These are phyloP conservation scores for Caenorhabditis afra DNA, from an alignment of 2,888 invertebrate genomes.

Conservation along the genomic window DNA sequence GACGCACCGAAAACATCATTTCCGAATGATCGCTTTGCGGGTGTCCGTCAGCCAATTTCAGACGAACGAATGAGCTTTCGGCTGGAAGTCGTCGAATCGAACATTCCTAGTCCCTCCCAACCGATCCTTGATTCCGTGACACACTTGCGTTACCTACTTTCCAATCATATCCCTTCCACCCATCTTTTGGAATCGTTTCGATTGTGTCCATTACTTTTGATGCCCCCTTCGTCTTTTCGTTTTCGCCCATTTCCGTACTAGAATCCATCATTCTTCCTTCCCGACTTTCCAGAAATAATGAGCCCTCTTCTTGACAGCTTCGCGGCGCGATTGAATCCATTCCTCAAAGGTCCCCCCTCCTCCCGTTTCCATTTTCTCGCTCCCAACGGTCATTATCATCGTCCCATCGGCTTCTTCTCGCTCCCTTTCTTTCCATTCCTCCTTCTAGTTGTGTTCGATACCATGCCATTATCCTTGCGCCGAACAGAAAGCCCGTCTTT, in stretches of 20 bases:
- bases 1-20: slow-evolving; percentile 13
- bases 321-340: slow-evolving; percentile 35
- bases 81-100: no score
- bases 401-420: slow-evolving; percentile 31
- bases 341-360: slow-evolving; percentile 25
- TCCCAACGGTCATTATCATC: slow-evolving; percentile 52
- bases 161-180: slow-evolving; percentile 7
- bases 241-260: slow-evolving; percentile 8
- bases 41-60: no score
- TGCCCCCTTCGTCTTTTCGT: slow-evolving; percentile 10
- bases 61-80: no score
- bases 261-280: slow-evolving; percentile 45
- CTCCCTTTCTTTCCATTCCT: slow-evolving; percentile 20
- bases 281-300: slow-evolving; percentile 40
- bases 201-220: slow-evolving; percentile 24
- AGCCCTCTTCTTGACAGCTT: slow-evolving; percentile 29
- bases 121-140: no score
- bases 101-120: no score
- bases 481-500: slow-evolving; percentile 54
- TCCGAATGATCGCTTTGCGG: slow-evolving; percentile 7
- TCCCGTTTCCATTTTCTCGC: slow-evolving; percentile 2
- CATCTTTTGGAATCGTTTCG: slow-evolving; percentile 9
- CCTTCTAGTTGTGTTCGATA: slow-evolving; percentile 38
- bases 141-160: neutral
- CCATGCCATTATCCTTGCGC: slow-evolving; percentile 57